Base-by-base conservation (phyloP, 2,888 invertebrate species). In the Nasonia oneida region DNA sequence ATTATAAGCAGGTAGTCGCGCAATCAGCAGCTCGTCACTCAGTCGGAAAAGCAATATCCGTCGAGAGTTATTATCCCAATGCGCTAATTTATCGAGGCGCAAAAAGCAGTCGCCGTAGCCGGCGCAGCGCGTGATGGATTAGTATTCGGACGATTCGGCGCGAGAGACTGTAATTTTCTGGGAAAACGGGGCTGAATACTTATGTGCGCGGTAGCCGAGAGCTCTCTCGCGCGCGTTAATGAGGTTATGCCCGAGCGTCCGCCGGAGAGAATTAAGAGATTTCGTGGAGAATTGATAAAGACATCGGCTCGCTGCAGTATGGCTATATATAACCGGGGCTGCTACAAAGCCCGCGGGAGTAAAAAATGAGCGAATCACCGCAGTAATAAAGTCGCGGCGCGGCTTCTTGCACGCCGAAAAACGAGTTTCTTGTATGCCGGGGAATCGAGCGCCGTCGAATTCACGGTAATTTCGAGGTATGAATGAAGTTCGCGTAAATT, bases 41-140 rank as follows among this genome's bases (percentile, higher is more conserved):
- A 74, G 57, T 79, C 75, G 86, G 80, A 82, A 83, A 85, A 80
- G 83, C 83, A 83, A 87, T 85, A 83, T 83, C 82, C 84, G 76
- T 67, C 73, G 67, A 78, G 70, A 87, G 80, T 87, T 83, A 87
- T 87, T 84, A 87, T 84, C 75, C 73, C 76, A 84, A 84, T 84
- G 79, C 73, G 73, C 76, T 85, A 87, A 87, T 85, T 87, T 80
- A 83, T 83, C 80, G 74, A 76, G 85, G 47, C 76, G 10, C 75
- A 70, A 67, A 85, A 85, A 85, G 77, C 85, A 77, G 81, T 85
- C 74, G 77, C 71, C 29, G 37, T 37, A 33, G 71, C 47, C 14
- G 57, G 18, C 12, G 61, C 23, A 39, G 76, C 80, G 71, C 39
- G 57, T 74, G 84, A 86, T 86, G 84, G 70, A 86, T 86, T 86